These are phyloP conservation scores for Sebastes trivittatus DNA, from an alignment of 2,797 vertebrate species.

Conservation along the genomic window DNA sequence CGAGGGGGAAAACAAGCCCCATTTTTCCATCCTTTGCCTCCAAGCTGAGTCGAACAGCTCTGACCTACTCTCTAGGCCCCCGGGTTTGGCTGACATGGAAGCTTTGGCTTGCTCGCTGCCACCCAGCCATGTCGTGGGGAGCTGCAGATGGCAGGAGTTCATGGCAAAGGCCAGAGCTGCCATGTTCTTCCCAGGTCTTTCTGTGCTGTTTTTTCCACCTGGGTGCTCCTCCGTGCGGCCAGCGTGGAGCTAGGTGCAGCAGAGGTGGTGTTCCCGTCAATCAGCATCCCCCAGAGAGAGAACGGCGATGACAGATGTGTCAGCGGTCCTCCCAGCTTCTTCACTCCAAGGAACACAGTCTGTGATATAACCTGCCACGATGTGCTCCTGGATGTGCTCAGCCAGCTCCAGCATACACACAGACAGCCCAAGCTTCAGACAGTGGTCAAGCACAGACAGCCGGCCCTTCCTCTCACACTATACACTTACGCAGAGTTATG, in stretches of 20 bases:
- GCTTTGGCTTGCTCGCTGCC: slow-evolving; percentile 77
- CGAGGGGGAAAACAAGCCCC: slow-evolving; percentile 70
- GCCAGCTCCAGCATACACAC: slow-evolving; percentile 43
- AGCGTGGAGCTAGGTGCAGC: slow-evolving; percentile 47
- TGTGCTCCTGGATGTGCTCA: slow-evolving; percentile 39
- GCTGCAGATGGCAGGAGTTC: slow-evolving; percentile 69
- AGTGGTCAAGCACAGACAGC: slow-evolving; percentile 49
- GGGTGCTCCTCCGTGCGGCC: slow-evolving; percentile 41
- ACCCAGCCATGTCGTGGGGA: slow-evolving; percentile 79
- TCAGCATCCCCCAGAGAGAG: slow-evolving; percentile 54
- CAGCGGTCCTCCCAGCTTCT: slow-evolving; percentile 43
- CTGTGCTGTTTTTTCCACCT: slow-evolving; percentile 64
- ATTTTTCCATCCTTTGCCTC: slow-evolving; percentile 79
- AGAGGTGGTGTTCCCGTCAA: slow-evolving; percentile 68
- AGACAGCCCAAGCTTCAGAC: slow-evolving; percentile 48
- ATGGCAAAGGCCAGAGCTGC: slow-evolving; percentile 70
- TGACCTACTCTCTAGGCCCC: slow-evolving; percentile 70
- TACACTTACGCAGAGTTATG: slow-evolving; percentile 29
- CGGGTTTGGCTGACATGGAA: slow-evolving; percentile 73
- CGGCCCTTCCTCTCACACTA: slow-evolving; percentile 48
- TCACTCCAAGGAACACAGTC: slow-evolving; percentile 57
- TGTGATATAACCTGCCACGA: slow-evolving; percentile 16
- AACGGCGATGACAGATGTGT: slow-evolving; percentile 61
- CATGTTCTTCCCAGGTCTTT: slow-evolving; percentile 64
- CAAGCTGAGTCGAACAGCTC: slow-evolving; percentile 65